Evolutionary conservation across 2,888 invertebrate species (phyloP), one percentile per base, ranked within the genome.

Genomic region (Agrotis ipsilon): DNA sequence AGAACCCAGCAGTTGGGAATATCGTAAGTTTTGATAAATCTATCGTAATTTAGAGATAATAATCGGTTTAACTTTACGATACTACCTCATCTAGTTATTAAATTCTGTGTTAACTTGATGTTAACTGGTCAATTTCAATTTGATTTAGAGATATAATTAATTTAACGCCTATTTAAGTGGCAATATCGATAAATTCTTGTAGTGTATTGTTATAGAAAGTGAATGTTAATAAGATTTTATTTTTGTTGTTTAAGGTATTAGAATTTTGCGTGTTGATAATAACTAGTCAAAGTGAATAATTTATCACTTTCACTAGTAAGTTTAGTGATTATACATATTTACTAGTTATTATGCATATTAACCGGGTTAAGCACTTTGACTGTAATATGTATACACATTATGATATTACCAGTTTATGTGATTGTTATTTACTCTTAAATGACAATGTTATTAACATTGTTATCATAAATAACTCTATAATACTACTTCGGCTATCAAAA

Each of bases 11-110:
- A 65, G 61, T 72, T 49, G 21, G 21, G 32, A n/a, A 43, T 54
- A 67, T 52, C 43, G 52, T 60, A 59, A 72, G 39, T 55, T 63
- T 60, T 24, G 48, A 39, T 59, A 69, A 62, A 52, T 14, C 24
- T 57, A 63, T 69, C 69, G 52, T 78, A 78, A 52, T 57, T 78
- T 67, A 21, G 48, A 78, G 60, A 64, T 61, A 57, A 54, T 60
- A 54, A 74, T 73, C 55, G 43, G 43, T 67, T 60, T 59, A 72
- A 18, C 59, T 45, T 7, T 49, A 19, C 18, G 21, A 18, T 58
- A 61, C 18, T 32, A 73, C 59, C 45, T 54, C 13, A 39, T 21
- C 24, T 39, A 27, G 58, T 45, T n/a, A 27, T 49, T 46, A 57
- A 61, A 61, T 72, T 48, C 27, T 11, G 11, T 39, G 49, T 13